Percentiles rank a stretch among this genome's conserved stretches.
Conservation (phyloP, 37 sponge, comb jelly and placozoan species). For the Dysidea cf. avara region DNA sequence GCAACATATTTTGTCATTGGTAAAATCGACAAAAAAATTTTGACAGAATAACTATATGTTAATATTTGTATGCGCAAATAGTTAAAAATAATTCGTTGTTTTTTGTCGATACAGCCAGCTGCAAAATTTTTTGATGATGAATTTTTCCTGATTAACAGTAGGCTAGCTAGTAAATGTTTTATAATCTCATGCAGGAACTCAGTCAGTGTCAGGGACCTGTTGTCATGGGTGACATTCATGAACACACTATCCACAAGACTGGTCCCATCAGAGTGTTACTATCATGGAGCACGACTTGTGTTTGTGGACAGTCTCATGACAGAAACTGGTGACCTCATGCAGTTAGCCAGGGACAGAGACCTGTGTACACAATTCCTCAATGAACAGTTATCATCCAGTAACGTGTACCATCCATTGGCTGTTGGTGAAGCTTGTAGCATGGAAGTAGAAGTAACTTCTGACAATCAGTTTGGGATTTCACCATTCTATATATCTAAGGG, state of each 20-base stretch:
- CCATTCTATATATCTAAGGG: slow-evolving; percentile 74
- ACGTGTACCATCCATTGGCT: neutral
- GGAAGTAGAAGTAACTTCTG: neutral
- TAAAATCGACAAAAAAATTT: no score
- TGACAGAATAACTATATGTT: no score
- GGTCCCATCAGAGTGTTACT: slow-evolving; percentile 44
- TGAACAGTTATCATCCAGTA: no score
- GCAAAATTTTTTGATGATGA: no score
- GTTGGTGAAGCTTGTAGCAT: neutral
- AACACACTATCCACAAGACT: slow-evolving; percentile 36
- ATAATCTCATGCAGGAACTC: slow-evolving; percentile 22
- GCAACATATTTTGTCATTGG: no score
- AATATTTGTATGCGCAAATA: no score
- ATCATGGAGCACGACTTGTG: slow-evolving; percentile 90
- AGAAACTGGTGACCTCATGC: neutral
- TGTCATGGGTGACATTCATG: slow-evolving; percentile 88
- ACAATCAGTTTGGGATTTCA: slow-evolving; percentile 57
- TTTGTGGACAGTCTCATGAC: slow-evolving; percentile 77
- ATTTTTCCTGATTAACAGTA: no score
- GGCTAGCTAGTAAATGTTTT: neutral
- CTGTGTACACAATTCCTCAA: neutral
- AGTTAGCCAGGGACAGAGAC: neutral
- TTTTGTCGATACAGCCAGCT: no score
- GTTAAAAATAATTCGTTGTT: no score
- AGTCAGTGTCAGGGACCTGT: slow-evolving; percentile 79